Evolutionary conservation across 1,140 invertebrate genomes (phyloP).

Genomic region (Globodera ellingtonae): DNA sequence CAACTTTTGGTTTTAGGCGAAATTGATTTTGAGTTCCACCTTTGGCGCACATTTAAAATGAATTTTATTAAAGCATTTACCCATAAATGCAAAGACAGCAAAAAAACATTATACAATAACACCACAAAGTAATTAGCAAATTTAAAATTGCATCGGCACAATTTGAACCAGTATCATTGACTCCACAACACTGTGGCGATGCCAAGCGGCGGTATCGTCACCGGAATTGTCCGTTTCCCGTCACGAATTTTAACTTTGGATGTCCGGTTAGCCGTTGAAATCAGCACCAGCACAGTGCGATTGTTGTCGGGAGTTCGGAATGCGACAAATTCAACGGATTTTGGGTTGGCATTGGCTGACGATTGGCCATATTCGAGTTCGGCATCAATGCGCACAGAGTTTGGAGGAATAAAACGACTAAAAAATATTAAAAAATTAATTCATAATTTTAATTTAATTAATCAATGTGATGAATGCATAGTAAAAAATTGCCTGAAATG

Average conservation of each 20-base stretch:
- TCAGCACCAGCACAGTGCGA: conserved; percentile 35
- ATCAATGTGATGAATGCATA: background rate
- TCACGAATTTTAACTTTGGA: conserved; percentile 7
- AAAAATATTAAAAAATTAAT: background rate
- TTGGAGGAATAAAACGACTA: conserved; percentile 40
- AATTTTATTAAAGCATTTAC: no score
- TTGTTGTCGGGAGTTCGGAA: background rate
- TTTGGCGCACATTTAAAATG: no score
- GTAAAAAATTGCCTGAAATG: conserved; percentile 68
- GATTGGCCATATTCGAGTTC: background rate
- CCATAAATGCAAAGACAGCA: no score
- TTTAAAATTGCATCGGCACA: background rate
- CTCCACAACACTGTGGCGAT: conserved; percentile 40
- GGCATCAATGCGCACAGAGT: conserved; percentile 34
- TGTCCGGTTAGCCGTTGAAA: conserved; percentile 13
- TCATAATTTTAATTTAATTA: background rate
- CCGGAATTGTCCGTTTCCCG: background rate
- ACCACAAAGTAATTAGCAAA: no score
- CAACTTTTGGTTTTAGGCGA: no score
- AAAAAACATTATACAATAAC: no score
- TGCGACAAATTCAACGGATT: conserved; percentile 19
- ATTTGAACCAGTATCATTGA: background rate
- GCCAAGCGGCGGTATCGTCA: conserved; percentile 24
- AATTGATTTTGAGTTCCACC: no score
- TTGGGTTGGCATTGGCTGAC: conserved; percentile 32